Evolutionary conservation across 2,888 invertebrate genomes (phyloP).

Genomic region (Noctua janthe): DNA sequence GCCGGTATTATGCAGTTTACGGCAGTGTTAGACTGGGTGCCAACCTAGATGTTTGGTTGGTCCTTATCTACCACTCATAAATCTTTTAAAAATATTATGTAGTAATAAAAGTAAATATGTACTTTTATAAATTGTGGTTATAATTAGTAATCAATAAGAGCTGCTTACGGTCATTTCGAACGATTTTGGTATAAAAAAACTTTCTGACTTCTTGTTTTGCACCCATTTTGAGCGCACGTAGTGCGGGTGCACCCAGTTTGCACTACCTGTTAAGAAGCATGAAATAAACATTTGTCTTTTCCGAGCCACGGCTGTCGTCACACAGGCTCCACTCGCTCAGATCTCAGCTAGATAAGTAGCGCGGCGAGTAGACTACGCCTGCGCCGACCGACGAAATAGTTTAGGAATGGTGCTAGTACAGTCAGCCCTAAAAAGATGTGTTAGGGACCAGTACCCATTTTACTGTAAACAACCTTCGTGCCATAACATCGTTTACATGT

Average conservation of each 20-base stretch:
- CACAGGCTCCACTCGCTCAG: background rate
- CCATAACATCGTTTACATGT: no score
- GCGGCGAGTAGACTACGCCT: background rate
- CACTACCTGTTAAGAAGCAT: no score
- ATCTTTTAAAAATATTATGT: background rate
- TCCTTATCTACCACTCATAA: background rate
- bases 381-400: background rate
- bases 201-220: background rate
- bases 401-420: background rate
- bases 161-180: background rate
- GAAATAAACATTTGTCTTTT: no score
- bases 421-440: no score
- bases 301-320: no score
- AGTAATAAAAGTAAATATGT: background rate
- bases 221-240: no score
- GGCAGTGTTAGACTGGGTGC: slow-evolving; percentile 1
- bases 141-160: no score
- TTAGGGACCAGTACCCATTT: no score
- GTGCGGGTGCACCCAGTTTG: no score
- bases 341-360: background rate
- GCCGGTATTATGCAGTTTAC: background rate
- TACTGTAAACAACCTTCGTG: no score
- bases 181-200: background rate
- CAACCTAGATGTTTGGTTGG: background rate
- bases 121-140: no score